Conservation (phyloP, 2,113 vertebrate species). For the Sinosuthora webbiana region DNA sequence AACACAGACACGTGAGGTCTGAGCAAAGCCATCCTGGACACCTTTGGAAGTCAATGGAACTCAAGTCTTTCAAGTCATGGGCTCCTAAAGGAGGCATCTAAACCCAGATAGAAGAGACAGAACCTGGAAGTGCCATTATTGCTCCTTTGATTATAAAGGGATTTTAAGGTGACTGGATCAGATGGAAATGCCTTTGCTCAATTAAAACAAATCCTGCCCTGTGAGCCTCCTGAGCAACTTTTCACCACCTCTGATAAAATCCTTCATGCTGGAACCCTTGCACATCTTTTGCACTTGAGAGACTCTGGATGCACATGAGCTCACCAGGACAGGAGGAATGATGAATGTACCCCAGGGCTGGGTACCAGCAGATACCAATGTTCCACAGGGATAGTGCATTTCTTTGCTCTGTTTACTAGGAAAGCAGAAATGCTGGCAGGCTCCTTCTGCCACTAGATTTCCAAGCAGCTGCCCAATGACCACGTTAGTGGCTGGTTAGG, state of each 20-base stretch:
- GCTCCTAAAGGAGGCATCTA: not conserved
- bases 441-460: conserved; percentile 9
- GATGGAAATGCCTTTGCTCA: not conserved
- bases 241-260: not conserved
- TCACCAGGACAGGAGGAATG: not conserved
- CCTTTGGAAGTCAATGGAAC: not conserved
- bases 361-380: not conserved
- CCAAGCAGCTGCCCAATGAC: not conserved
- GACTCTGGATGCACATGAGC: not conserved
- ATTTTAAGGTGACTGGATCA: not conserved
- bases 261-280: accelerated
- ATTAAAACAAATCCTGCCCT: not conserved
- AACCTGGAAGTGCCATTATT: not conserved
- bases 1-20: not conserved
- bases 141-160: not conserved
- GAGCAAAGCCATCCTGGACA: not conserved
- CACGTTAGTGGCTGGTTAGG: not conserved
- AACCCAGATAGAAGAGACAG: not conserved
- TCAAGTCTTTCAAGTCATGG: not conserved
- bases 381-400: not conserved
- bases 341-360: not conserved
- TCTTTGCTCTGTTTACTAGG: not conserved
- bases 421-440: not conserved
- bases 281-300: not conserved
- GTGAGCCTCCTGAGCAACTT: not conserved